Base-by-base conservation (phyloP, 1,140 invertebrate genomes). In the Drosophila hydei region DNA sequence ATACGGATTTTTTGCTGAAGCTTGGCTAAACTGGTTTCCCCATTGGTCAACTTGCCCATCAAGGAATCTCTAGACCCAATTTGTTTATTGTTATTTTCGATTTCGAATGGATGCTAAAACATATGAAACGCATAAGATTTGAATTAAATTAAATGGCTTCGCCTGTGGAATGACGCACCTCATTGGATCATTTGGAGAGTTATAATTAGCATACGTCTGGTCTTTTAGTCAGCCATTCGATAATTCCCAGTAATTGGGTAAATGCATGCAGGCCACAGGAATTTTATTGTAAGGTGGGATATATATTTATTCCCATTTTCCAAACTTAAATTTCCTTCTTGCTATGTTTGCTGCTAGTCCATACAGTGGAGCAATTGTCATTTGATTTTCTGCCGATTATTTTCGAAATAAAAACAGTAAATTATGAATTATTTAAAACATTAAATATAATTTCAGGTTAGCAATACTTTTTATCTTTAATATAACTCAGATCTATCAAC, bases 11-110 rank as follows among this genome's bases (percentile, higher is more conserved):
- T 88, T 72, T 63, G 71, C 67, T 73, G 51, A 74, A 75, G 73
- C 59, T 64, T 0, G 45, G 7, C 16, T 9, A 70, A 87, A 87
- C 83, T 88, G 83, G 83, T 87, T 87, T 84, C 45, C 60, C 80
- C 59, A 12, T 85, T 79, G 70, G 77, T 51, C 81, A 85, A 77
- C 72, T 79, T 79, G 80, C 77, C 83, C 83, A 88, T 83, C 83
- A 87, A 87, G 83, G 83, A 87, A 79, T 88, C 72, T 64, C 47
- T 50, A 67, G 55, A 42, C 21, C 40, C 70, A 52, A 30, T 67
- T 67, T 72, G 63, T 54, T 60, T 60, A 67, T 59, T 54, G 48
- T 58, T 64, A 23, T 47, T 56, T 59, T 43, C 69, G 77, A 87
- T 81, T 75, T 85, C 81, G 74, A 85, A 85, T 87, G 81, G 65